Percentiles rank a stretch among this genome's conserved stretches.
Evolutionary conservation across 2,797 vertebrate species (phyloP).

Genomic region (Danio kyathit): DNA sequence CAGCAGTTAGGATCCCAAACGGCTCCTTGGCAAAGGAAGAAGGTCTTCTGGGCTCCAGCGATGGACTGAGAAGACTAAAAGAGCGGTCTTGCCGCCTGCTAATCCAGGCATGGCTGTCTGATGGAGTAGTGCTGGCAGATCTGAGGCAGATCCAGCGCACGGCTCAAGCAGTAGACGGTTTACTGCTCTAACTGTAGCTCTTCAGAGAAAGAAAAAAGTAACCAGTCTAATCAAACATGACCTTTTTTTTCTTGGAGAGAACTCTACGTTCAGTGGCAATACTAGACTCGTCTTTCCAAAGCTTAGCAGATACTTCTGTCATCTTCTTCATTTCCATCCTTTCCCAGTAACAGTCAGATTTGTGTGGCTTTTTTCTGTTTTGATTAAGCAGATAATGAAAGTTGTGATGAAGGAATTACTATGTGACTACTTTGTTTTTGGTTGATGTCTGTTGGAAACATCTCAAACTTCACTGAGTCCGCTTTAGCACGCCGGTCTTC

Average conservation of each 20-base stretch:
- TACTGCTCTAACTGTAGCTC: conserved; percentile 65
- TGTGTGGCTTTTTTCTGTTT: conserved; percentile 31
- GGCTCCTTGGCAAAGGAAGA: conserved; percentile 39
- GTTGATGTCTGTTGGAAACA: conserved; percentile 58
- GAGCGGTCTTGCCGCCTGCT: conserved; percentile 34
- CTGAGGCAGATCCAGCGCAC: conserved; percentile 60
- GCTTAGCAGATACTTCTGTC: conserved; percentile 60
- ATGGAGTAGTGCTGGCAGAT: conserved; percentile 54
- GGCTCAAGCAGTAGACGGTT: conserved; percentile 59
- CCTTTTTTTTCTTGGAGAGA: conserved; percentile 51
- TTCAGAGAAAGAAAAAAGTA: conserved; percentile 36
- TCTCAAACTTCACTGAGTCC: conserved; percentile 7
- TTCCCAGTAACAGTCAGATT: conserved; percentile 59
- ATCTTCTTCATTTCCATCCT: conserved; percentile 44
- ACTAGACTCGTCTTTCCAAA: conserved; percentile 58
- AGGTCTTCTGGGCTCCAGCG: conserved; percentile 35
- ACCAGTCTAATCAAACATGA: conserved; percentile 31
- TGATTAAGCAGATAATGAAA: conserved; percentile 59
- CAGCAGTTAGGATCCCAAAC: conserved; percentile 72
- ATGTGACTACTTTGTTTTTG: conserved; percentile 66
- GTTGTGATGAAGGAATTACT: conserved; percentile 69
- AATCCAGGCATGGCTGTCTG: conserved; percentile 17
- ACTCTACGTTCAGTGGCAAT: conserved; percentile 63
- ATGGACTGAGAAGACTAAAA: conserved; percentile 19
- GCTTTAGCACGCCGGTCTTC: not conserved